These are phyloP conservation scores for Dryomyza anilis DNA, from an alignment of 2,888 invertebrate genomes.

Conservation along the genomic window DNA sequence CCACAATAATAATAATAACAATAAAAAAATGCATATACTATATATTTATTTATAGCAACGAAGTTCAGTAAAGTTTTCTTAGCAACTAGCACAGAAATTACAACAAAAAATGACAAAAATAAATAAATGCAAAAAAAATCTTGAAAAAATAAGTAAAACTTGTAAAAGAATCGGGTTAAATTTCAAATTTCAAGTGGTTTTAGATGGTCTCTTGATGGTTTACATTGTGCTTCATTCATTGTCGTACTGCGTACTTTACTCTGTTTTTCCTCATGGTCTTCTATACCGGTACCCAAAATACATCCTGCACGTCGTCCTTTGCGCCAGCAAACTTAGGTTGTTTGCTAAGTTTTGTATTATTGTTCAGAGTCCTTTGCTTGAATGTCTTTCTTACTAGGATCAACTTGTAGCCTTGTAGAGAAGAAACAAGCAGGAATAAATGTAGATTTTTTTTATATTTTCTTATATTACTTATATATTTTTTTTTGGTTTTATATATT, in stretches of 20 bases:
- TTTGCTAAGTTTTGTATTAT: conserved; percentile 21
- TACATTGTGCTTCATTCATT: conserved; percentile 17
- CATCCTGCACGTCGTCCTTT: neutral
- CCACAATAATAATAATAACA: too few species aligned
- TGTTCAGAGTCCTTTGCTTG: conserved; percentile 7
- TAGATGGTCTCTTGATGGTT: conserved; percentile 36
- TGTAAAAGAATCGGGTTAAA: conserved; percentile 32
- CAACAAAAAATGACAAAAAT: neutral
- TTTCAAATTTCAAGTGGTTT: conserved; percentile 40
- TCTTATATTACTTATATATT: too few species aligned
- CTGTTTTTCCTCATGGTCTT: neutral
- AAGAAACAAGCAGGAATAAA: too few species aligned
- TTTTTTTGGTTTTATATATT: too few species aligned
- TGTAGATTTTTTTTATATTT: too few species aligned
- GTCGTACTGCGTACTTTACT: neutral
- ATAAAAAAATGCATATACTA: too few species aligned
- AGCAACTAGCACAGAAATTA: neutral
- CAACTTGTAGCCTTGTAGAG: conserved; percentile 11
- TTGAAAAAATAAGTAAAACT: conserved; percentile 15
- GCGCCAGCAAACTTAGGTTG: neutral
- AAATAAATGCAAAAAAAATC: too few species aligned
- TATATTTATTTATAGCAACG: neutral
- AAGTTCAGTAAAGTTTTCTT: neutral
- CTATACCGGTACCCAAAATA: too few species aligned
- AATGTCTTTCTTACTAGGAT: conserved; percentile 18